These are phyloP conservation scores for Mercenaria mercenaria DNA, from an alignment of 1,140 invertebrate genomes.

Conservation along the genomic window DNA sequence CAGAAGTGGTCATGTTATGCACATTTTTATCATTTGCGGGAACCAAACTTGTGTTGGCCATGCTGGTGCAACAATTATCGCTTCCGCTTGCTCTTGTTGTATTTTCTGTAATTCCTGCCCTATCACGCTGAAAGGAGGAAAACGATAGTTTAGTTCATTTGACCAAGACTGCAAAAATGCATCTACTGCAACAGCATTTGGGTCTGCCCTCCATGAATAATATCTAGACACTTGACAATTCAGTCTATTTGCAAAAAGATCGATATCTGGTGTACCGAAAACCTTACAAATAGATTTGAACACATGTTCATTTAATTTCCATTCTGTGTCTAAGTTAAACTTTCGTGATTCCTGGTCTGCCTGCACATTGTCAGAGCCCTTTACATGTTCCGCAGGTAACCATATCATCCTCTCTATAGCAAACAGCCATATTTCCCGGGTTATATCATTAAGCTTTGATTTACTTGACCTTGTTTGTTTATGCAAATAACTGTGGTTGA, in stretches of 20 bases:
- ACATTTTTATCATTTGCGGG: background rate
- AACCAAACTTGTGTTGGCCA: background rate
- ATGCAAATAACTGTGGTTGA: background rate
- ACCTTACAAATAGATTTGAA: background rate
- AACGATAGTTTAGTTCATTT: too few species aligned
- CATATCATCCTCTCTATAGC: background rate
- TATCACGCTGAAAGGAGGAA: conserved; percentile 64
- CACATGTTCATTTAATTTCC: background rate
- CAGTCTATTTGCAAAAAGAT: conserved; percentile 65
- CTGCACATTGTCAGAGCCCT: background rate
- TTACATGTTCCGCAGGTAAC: background rate
- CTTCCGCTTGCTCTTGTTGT: conserved; percentile 6
- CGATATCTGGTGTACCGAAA: background rate
- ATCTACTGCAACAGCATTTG: conserved; percentile 54
- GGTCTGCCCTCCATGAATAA: conserved; percentile 62
- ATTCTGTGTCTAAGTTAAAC: background rate
- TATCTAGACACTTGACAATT: conserved; percentile 56
- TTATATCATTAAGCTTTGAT: background rate
- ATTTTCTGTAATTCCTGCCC: conserved; percentile 12
- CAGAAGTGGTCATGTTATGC: background rate
- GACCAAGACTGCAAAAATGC: conserved; percentile 61
- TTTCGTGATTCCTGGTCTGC: background rate
- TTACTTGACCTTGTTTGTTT: background rate
- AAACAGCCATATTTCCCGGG: background rate
- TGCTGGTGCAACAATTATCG: conserved; percentile 15